A percentile compares a stretch with the other conserved stretches of the same genome.
Conservation (phyloP, 2,113 vertebrate genomes). For the Gavia stellata region DNA sequence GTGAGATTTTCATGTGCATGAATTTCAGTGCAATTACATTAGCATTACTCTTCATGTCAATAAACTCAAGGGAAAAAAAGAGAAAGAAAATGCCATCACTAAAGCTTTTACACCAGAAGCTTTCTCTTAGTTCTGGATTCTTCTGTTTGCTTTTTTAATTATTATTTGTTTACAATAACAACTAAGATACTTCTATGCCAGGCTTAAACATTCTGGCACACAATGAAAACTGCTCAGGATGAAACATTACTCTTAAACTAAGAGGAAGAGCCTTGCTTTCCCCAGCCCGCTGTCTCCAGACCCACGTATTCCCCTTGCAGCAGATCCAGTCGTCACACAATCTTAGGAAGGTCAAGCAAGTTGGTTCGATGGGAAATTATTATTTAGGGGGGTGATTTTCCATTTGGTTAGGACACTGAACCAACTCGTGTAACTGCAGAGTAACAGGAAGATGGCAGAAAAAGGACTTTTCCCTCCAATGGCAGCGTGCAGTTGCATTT, state of each 20-base stretch:
- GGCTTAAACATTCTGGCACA: not conserved
- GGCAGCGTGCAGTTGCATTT: not conserved
- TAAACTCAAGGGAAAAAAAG: not conserved
- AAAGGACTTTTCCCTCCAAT: not conserved
- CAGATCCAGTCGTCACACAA: accelerated
- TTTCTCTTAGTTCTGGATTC: not conserved
- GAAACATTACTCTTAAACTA: not conserved
- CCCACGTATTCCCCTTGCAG: not conserved
- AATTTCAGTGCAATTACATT: constrained; percentile 47
- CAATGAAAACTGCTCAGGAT: not conserved
- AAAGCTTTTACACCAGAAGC: not conserved
- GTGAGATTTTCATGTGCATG: constrained; percentile 25
- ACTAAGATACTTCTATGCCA: not conserved
- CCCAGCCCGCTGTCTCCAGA: not conserved
- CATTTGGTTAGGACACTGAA: not conserved
- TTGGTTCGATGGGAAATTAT: not conserved
- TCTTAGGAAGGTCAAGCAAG: not conserved
- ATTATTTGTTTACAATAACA: not conserved
- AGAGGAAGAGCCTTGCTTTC: not conserved
- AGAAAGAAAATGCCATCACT: not conserved
- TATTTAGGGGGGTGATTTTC: not conserved
- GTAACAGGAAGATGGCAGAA: not conserved
- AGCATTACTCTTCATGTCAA: constrained; percentile 27
- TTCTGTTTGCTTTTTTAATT: not conserved
- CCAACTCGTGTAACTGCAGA: not conserved